Percentiles rank a stretch among this genome's conserved stretches.
phyloP scores from a whole-genome alignment of 2,888 invertebrate genomes.

The Ormia ochracea region DNA sequence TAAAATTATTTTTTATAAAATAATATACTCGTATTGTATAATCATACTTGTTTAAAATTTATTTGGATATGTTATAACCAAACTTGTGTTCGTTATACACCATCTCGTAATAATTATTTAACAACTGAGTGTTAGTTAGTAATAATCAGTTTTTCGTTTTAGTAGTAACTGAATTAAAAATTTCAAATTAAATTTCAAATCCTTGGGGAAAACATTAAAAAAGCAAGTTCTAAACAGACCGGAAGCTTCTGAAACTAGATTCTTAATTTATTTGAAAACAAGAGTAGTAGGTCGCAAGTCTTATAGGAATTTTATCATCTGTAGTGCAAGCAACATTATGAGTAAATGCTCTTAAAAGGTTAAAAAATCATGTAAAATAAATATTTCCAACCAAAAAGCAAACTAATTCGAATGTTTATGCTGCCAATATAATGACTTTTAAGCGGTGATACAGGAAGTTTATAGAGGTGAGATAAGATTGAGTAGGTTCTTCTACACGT shows the following conservation, averaged over 20 bases:
- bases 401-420: no score
- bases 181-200: neutral
- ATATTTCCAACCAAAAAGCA: no score
- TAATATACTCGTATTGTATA: neutral
- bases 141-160: neutral
- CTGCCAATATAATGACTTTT: no score
- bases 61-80: neutral
- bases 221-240: constrained; percentile 20
- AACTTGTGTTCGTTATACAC: neutral
- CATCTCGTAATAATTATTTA: neutral
- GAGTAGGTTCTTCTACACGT: no score
- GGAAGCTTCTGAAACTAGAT: constrained; percentile 22
- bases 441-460: no score
- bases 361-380: no score
- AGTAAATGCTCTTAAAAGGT: no score
- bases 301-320: no score
- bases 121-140: neutral
- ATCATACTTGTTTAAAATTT: neutral
- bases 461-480: no score
- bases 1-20: neutral
- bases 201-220: neutral
- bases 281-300: neutral
- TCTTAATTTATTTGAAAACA: constrained; percentile 1
- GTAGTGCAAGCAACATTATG: no score
- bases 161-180: neutral